These are phyloP conservation scores for Aurelia aurita complex sp. Pacific DNA, from an alignment of 30 jellyfish, hydroid and myxozoan species.

Conservation along the genomic window DNA sequence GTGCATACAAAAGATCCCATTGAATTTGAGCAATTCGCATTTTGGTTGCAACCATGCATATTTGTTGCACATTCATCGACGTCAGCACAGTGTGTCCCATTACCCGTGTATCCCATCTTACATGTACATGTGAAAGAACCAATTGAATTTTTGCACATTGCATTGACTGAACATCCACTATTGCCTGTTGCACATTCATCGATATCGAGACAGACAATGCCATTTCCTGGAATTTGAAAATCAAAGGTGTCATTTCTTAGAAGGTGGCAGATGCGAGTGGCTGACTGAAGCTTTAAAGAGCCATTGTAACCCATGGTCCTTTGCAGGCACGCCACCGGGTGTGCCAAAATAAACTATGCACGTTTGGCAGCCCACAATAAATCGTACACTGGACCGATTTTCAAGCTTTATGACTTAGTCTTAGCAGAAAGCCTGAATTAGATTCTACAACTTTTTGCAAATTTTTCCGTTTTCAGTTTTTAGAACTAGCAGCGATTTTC, in stretches of 20 bases:
- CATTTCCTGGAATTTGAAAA: constrained; percentile 30
- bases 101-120: constrained; percentile 43
- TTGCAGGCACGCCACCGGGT: no score
- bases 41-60: background rate
- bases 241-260: background rate
- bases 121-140: constrained; percentile 35
- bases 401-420: no score
- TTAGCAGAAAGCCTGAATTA: no score
- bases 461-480: no score
- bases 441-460: no score
- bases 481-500: no score
- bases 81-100: constrained; percentile 42
- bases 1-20: constrained; percentile 24
- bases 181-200: constrained; percentile 33
- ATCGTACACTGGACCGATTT: no score
- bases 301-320: no score
- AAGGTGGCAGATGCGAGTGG: background rate
- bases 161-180: constrained; percentile 18
- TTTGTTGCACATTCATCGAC: constrained; percentile 14
- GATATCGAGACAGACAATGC: constrained; percentile 27
- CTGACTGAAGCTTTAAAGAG: no score
- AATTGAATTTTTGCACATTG: background rate
- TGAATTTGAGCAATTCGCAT: constrained; percentile 23
- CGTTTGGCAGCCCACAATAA: no score
- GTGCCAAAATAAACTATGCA: no score